Evolutionary conservation across 2,888 invertebrate species (phyloP).

Genomic region (Troides helena): DNA sequence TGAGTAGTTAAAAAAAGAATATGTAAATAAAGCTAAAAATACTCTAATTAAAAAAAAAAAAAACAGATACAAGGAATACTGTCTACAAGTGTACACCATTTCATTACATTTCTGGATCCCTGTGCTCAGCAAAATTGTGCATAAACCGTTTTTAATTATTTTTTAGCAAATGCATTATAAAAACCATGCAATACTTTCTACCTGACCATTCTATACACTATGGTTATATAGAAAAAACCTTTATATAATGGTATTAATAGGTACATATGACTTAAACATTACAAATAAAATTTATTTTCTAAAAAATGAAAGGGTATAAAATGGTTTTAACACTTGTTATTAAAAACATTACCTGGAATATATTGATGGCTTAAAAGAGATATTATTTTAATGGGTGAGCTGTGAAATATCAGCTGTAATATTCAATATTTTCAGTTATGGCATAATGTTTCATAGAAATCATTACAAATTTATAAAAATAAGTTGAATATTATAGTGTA

Average conservation of each 20-base stretch:
- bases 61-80: constrained; percentile 9
- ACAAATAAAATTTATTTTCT: constrained; percentile 45
- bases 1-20: neutral
- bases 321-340: constrained; percentile 42
- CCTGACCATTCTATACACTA: constrained; percentile 14
- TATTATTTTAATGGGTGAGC: constrained; percentile 36
- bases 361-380: constrained; percentile 33
- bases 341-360: constrained; percentile 45
- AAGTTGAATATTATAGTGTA: constrained; percentile 59
- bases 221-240: constrained; percentile 23
- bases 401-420: constrained; percentile 45
- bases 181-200: constrained; percentile 22
- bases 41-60: constrained; percentile 1
- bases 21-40: neutral
- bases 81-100: constrained; percentile 11
- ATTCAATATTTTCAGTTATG: constrained; percentile 58
- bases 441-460: constrained; percentile 50
- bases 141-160: constrained; percentile 41
- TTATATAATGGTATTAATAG: constrained; percentile 41
- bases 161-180: constrained; percentile 11
- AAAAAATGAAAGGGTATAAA: constrained; percentile 51
- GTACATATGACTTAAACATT: constrained; percentile 45
- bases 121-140: constrained; percentile 55
- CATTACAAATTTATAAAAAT: constrained; percentile 52
- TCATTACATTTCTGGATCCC: constrained; percentile 33